A percentile compares a stretch with the other conserved stretches of the same genome.
Evolutionary conservation across 30 jellyfish, hydroid and myxozoan genomes (phyloP).

Genomic region (Catostylus mosaicus): DNA sequence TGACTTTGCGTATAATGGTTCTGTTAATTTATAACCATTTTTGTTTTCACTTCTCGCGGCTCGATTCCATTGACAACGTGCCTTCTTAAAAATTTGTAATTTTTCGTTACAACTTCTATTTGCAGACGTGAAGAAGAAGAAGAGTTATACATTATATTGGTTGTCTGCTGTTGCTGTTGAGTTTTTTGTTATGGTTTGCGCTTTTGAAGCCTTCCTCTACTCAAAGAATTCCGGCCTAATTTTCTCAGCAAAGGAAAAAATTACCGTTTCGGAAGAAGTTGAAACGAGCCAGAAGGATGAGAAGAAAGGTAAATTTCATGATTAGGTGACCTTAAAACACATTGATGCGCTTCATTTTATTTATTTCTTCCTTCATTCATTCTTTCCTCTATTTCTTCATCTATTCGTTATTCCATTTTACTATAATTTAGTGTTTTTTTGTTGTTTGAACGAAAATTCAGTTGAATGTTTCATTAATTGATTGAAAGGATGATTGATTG

Average conservation of each 20-base stretch:
- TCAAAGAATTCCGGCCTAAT: conserved; percentile 31
- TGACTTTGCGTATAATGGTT: no score
- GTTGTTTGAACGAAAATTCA: no score
- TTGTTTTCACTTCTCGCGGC: no score
- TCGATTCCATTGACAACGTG: no score
- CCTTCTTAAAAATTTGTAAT: no score
- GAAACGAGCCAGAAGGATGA: neutral
- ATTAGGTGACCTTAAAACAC: no score
- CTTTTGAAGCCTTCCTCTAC: conserved; percentile 41
- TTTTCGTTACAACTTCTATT: no score
- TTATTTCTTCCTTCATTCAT: conserved; percentile 7
- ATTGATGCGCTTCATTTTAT: no score
- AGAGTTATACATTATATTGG: conserved; percentile 25
- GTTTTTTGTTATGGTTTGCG: conserved; percentile 36
- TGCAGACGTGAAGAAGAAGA: neutral
- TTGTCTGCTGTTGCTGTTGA: conserved; percentile 34
- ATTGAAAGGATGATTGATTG: no score
- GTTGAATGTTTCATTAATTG: no score
- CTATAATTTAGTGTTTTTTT: no score
- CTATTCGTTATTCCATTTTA: neutral
- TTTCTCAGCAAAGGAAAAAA: neutral
- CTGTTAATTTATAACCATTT: no score
- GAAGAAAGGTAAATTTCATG: conserved; percentile 11
- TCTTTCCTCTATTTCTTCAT: neutral
- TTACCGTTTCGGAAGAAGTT: neutral